A percentile compares a stretch with the other conserved stretches of the same genome.
Conservation (phyloP, 2,888 invertebrate genomes). For the Pseudoips prasinana region DNA sequence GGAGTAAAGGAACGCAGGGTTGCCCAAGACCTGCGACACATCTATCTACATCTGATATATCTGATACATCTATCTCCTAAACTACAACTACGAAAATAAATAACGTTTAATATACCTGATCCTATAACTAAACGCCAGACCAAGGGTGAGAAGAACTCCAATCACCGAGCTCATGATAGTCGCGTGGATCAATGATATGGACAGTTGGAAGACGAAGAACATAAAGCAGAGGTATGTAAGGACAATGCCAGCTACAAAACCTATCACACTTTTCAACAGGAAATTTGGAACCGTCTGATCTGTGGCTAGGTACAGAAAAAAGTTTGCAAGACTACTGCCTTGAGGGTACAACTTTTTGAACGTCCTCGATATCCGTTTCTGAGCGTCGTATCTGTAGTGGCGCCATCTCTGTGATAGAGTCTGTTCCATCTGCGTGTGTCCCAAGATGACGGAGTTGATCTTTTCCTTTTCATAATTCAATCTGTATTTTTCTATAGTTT, state of each 20-base stretch:
- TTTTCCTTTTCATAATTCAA: conserved; percentile 81
- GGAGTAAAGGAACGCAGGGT: too few species aligned
- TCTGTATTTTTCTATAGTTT: conserved; percentile 73
- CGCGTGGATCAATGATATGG: conserved; percentile 82
- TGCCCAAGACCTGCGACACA: too few species aligned
- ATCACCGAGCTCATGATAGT: conserved; percentile 83
- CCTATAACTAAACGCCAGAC: conserved; percentile 84
- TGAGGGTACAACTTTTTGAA: conserved; percentile 61
- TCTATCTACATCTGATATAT: too few species aligned
- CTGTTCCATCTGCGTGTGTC: conserved; percentile 60
- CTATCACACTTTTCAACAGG: conserved; percentile 83
- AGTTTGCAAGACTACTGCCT: conserved; percentile 54
- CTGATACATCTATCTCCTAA: too few species aligned
- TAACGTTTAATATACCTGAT: too few species aligned
- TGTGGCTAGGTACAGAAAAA: conserved; percentile 56
- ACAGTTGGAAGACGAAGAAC: conserved; percentile 85
- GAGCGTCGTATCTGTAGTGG: conserved; percentile 61
- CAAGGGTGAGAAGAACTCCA: conserved; percentile 84
- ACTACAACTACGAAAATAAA: too few species aligned
- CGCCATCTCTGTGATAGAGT: conserved; percentile 73
- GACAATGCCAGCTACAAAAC: conserved; percentile 84
- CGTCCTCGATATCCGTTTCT: conserved; percentile 57
- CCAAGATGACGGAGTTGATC: conserved; percentile 71
- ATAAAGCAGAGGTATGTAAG: conserved; percentile 85
- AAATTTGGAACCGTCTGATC: conserved; percentile 81